These are phyloP conservation scores for Hyposmocoma kahamanoa DNA, from an alignment of 1,140 invertebrate species.

Conservation along the genomic window DNA sequence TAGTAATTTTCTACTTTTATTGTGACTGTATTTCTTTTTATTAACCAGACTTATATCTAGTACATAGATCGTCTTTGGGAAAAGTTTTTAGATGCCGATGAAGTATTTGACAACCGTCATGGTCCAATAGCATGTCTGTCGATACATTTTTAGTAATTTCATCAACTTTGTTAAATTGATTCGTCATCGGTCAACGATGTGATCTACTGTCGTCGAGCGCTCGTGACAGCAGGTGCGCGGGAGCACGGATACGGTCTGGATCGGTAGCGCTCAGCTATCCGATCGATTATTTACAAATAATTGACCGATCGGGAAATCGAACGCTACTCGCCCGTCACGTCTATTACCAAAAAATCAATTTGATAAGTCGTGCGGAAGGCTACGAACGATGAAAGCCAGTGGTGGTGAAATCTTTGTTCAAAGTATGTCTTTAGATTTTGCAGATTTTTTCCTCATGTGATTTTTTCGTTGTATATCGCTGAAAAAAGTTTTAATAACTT, in stretches of 20 bases:
- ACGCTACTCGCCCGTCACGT: conserved; percentile 39
- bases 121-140: conserved; percentile 29
- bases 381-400: conserved; percentile 20
- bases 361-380: conserved; percentile 53
- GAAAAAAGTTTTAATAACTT: no score
- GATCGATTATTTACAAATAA: conserved; percentile 56
- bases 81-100: no score
- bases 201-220: conserved; percentile 45
- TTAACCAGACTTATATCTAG: no score
- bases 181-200: conserved; percentile 59
- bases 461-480: no score
- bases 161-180: conserved; percentile 57
- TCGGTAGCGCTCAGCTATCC: conserved; percentile 34
- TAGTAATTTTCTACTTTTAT: conserved; percentile 35
- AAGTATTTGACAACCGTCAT: no score
- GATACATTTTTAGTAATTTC: conserved; percentile 55
- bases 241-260: conserved; percentile 42
- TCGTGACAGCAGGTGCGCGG: conserved; percentile 58
- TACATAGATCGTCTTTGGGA: no score
- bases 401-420: conserved; percentile 13
- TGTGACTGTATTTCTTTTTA: neutral
- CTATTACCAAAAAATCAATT: conserved; percentile 51
- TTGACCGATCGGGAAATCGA: conserved; percentile 28
- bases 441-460: no score
- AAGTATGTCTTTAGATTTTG: no score